phyloP scores from a whole-genome alignment of 2,113 vertebrate genomes.

The Pandion haliaetus region DNA sequence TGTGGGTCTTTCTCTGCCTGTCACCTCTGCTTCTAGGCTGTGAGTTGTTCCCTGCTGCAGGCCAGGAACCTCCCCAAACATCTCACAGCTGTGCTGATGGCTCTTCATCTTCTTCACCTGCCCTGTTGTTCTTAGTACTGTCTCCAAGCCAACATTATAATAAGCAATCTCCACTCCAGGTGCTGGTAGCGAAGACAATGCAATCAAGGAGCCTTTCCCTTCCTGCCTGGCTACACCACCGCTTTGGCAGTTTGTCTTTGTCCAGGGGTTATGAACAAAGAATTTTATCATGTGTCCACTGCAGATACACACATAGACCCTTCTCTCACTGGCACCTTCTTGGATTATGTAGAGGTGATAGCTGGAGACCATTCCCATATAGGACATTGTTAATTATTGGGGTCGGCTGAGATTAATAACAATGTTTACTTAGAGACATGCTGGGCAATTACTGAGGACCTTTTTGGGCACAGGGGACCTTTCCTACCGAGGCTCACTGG shows the following conservation, averaged over 20 bases:
- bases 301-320: background rate
- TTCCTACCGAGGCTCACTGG: fast-evolving
- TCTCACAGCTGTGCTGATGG: background rate
- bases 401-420: background rate
- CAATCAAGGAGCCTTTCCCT: background rate
- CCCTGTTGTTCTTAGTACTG: background rate
- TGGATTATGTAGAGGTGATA: background rate
- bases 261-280: background rate
- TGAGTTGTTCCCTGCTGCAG: background rate
- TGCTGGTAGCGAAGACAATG: background rate
- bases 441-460: background rate
- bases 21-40: background rate
- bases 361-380: background rate
- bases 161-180: background rate
- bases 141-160: background rate
- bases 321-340: background rate
- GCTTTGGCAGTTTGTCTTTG: background rate
- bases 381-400: background rate
- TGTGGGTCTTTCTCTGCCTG: background rate
- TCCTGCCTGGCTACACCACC: background rate
- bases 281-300: background rate
- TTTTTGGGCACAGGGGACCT: background rate
- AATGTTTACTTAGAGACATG: background rate
- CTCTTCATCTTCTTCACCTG: background rate
- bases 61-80: background rate